Evolutionary conservation across 2,797 vertebrate species (phyloP), one percentile per base, ranked within the genome.

Genomic region (Zenarchopterus dispar): DNA sequence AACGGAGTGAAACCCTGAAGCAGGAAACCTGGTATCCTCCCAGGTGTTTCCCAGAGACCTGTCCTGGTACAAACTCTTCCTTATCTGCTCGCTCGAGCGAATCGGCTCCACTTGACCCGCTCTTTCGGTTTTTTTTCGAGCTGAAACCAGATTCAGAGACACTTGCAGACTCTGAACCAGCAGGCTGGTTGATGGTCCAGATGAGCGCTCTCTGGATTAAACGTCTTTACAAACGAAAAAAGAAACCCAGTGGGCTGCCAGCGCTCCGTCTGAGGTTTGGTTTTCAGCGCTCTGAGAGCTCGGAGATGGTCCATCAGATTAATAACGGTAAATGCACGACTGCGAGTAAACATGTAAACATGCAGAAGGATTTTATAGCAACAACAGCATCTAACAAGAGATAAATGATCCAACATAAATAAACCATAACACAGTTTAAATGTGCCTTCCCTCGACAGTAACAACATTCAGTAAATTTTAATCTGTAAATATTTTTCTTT

Each of bases 41-140:
- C 84, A 81, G 82, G 84, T 84, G 74, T 79, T 58, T 55, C 28
- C 16, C 28, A 56, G 61, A 75, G 41, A 76, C 65, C 24, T 1
- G 60, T 50, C 43, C 53, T 45, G 59, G 56, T 56, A 65, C 72
- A 70, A 73, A 50, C 55, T 36, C 45, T 62, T 52, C 49, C 65
- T 80, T 78, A 84, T 86, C 84, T 84, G 77, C 57, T 71, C 70
- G 6, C 42, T 41, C 54, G 36, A 59, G 80, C 22, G 39, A 70
- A 61, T 6, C 16, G 70, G 78, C 84, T 85, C 80, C 80, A 70
- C 80, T 81, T 67, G 73, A 82, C 73, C 79, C 24, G 58, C 52
- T 75, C 19, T 22, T 71, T 55, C 47, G 56, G 80, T 80, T 84
- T 57, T 77, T 85, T 45, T 45, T 51, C 73, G 52, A 64, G 57